Evolutionary conservation across 2,113 vertebrate species (phyloP), one percentile per base, ranked within the genome.

Genomic region (Malurus elegans): DNA sequence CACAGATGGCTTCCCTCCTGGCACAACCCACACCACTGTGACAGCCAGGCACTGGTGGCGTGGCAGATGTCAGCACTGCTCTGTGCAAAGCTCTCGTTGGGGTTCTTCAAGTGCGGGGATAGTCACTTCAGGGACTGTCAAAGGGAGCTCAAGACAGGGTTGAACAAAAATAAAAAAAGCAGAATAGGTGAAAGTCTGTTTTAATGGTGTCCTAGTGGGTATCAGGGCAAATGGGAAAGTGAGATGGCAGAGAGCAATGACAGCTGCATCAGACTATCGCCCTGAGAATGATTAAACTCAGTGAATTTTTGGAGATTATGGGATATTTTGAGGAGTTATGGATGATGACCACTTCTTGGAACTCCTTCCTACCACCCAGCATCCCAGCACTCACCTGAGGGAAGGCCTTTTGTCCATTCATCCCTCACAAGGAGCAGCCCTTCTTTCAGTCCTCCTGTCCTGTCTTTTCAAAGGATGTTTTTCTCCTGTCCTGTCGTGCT

Each of bases 1-100:
- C 78, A 71, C 90, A 95, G 88, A 90, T 81, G 85, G 85, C 23
- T 84, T 40, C 62, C 44, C 64, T 76, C 21, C 72, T 84, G 76
- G 65, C 36, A 66, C 31, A 76, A 42, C 17, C 84, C 24, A 1
- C 6, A 0, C 40, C 45, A 31, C 51, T 42, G 18, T 1, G 0
- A 26, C 28, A 84, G 56, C 70, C 66, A 71, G 85, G 42, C 56
- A 31, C 8, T 81, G 90, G 69, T 62, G 79, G 36, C 16, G 1
- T 9, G 60, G 82, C 69, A 71, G 21, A 42, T 44, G 54, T 40
- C 31, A 40, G 24, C 50, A 13, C 25, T 18, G 38, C 73, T 53
- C 66, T 58, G 25, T 31, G 29, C 2, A 14, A 3, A 8, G 56
- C 65, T 70, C 72, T 15, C 67, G 7, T 8, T 54, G 70, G 32